Evolutionary conservation across 1,140 invertebrate genomes (phyloP).

Genomic region (Drosophila suzukii): DNA sequence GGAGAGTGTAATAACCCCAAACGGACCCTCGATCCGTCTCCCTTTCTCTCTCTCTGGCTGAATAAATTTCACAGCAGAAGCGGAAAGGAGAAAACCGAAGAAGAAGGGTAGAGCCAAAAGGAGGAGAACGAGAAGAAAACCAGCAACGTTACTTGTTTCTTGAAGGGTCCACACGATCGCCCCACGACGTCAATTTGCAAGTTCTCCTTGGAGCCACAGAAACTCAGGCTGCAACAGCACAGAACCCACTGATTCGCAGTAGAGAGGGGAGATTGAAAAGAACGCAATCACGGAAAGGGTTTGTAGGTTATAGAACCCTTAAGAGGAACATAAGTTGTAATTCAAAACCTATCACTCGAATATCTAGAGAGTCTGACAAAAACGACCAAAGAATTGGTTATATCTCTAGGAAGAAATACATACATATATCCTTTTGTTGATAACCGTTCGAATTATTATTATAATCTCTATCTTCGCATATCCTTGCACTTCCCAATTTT

Average conservation of each 20-base stretch:
- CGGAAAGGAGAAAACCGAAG: slow-evolving; percentile 14
- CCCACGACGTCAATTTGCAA: slow-evolving; percentile 72
- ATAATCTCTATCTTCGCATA: too few relatives aligned
- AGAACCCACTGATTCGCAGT: slow-evolving; percentile 22
- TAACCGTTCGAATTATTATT: too few relatives aligned
- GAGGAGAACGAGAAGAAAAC: slow-evolving; percentile 28
- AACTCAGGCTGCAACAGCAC: slow-evolving; percentile 12
- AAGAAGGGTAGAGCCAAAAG: slow-evolving; percentile 23
- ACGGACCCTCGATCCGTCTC: slow-evolving; percentile 46
- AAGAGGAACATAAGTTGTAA: neutral
- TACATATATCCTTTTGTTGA: too few relatives aligned
- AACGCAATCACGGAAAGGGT: neutral
- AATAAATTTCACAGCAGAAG: slow-evolving; percentile 49
- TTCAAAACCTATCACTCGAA: neutral
- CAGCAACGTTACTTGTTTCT: slow-evolving; percentile 52
- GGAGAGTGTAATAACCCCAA: slow-evolving; percentile 68
- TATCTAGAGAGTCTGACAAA: neutral
- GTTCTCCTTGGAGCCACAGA: slow-evolving; percentile 51
- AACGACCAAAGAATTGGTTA: too few relatives aligned
- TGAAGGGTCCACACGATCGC: slow-evolving; percentile 65
- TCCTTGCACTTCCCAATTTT: too few relatives aligned
- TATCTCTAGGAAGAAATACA: too few relatives aligned
- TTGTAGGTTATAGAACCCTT: neutral
- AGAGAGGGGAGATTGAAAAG: neutral
- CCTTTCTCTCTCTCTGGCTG: slow-evolving; percentile 19